phyloP scores from a whole-genome alignment of 2,113 vertebrate genomes.

The Oenanthe oenanthe region DNA sequence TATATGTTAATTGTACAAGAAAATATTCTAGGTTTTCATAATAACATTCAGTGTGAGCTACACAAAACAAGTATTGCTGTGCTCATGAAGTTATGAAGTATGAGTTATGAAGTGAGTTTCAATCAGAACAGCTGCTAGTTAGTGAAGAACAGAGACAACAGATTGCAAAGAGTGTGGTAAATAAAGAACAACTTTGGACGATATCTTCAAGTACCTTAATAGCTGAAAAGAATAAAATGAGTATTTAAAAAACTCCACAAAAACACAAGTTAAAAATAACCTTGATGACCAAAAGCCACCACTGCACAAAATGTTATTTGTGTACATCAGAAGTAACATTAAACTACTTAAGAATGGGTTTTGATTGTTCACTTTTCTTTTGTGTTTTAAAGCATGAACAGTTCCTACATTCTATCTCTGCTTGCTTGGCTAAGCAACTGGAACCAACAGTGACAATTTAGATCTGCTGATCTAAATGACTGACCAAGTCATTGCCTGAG shows the following conservation, averaged over 20 bases:
- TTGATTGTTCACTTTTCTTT: neutral
- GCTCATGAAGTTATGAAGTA: neutral
- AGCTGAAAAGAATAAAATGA: neutral
- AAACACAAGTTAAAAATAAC: neutral
- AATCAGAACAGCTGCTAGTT: neutral
- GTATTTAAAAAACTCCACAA: neutral
- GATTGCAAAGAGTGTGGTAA: neutral
- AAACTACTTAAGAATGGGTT: neutral
- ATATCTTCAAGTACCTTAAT: neutral
- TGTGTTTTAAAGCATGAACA: neutral
- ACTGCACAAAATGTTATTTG: accelerated
- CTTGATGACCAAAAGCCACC: neutral
- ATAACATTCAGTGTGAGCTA: neutral
- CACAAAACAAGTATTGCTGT: neutral
- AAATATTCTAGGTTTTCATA: neutral
- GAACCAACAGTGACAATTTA: neutral
- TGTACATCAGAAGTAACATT: neutral
- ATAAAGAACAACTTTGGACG: neutral
- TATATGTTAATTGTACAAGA: neutral
- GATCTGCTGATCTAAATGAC: no score
- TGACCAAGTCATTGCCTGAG: neutral
- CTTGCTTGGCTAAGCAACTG: neutral
- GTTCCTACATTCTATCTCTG: neutral
- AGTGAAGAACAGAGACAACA: neutral
- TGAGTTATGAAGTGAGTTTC: neutral